Evolutionary conservation across 30 jellyfish, hydroid and myxozoan genomes (phyloP).

Genomic region (Hydractinia symbiolongicarpus): DNA sequence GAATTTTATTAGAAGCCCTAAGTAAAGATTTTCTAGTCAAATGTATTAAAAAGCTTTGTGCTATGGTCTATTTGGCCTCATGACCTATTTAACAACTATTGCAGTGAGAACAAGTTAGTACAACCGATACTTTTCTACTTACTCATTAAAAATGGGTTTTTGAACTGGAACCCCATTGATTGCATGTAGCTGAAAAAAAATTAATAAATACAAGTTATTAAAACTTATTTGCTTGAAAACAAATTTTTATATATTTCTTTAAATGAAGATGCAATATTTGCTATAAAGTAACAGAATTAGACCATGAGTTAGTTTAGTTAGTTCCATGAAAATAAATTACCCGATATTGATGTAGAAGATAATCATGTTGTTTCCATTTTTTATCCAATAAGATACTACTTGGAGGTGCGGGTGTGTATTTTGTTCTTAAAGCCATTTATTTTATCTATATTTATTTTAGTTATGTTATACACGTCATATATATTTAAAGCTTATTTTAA

Average conservation of each 20-base stretch:
- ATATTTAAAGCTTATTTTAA: too few species aligned
- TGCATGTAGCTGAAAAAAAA: not conserved
- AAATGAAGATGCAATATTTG: not conserved
- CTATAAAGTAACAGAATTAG: slow-evolving; percentile 17
- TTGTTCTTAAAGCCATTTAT: too few species aligned
- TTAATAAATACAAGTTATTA: not conserved
- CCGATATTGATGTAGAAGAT: slow-evolving; percentile 67
- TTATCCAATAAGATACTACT: slow-evolving; percentile 70
- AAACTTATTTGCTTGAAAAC: not conserved
- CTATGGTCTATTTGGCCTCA: too few species aligned
- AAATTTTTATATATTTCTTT: not conserved
- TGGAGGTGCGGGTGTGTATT: slow-evolving; percentile 8
- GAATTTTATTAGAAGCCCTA: too few species aligned
- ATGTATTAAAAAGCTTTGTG: too few species aligned
- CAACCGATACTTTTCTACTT: not conserved
- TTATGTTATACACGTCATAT: too few species aligned
- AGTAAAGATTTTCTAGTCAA: too few species aligned
- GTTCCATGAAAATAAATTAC: slow-evolving; percentile 26
- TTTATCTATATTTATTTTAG: too few species aligned
- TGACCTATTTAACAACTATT: too few species aligned
- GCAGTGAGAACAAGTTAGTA: too few species aligned
- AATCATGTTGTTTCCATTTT: slow-evolving; percentile 80
- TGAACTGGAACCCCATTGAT: slow-evolving; percentile 3
- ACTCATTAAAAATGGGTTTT: not conserved
- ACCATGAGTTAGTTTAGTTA: not conserved